A percentile compares a stretch with the other conserved stretches of the same genome.
phyloP scores from a whole-genome alignment of 1,140 invertebrate species.

The Calliopsis andreniformis region DNA sequence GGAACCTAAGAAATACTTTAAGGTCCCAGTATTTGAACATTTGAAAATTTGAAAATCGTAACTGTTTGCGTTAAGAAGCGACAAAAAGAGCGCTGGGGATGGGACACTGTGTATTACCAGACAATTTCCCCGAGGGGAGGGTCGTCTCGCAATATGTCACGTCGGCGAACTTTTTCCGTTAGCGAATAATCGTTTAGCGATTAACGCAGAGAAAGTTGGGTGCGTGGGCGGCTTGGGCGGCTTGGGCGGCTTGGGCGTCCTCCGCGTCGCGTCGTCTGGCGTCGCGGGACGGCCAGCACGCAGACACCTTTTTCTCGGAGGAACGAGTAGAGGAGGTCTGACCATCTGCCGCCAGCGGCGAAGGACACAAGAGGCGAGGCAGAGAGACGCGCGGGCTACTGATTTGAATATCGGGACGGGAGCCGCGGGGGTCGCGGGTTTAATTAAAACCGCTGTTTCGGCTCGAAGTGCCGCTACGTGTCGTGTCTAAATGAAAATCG shows the following conservation, averaged over 20 bases:
- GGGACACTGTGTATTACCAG: not conserved
- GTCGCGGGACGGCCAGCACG: not conserved
- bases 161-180: not conserved
- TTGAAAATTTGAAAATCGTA: too few relatives aligned
- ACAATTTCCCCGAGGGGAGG: not conserved
- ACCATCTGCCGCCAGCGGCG: slow-evolving; percentile 38
- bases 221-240: not conserved
- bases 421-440: slow-evolving; percentile 70
- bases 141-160: not conserved
- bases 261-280: slow-evolving; percentile 7
- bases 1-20: too few relatives aligned
- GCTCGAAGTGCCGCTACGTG: slow-evolving; percentile 65
- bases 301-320: slow-evolving; percentile 36
- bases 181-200: slow-evolving; percentile 27
- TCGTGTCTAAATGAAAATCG: slow-evolving; percentile 69
- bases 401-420: slow-evolving; percentile 60
- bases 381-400: slow-evolving; percentile 39
- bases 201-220: slow-evolving; percentile 26
- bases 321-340: not conserved
- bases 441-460: slow-evolving; percentile 74
- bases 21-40: too few relatives aligned
- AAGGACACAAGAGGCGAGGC: not conserved
- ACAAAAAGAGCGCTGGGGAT: too few relatives aligned
- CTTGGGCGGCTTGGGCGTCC: not conserved
- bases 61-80: too few relatives aligned